A percentile compares a stretch with the other conserved stretches of the same genome.
Conservation (phyloP, 2,113 vertebrate species). For the Sturnira hondurensis region DNA sequence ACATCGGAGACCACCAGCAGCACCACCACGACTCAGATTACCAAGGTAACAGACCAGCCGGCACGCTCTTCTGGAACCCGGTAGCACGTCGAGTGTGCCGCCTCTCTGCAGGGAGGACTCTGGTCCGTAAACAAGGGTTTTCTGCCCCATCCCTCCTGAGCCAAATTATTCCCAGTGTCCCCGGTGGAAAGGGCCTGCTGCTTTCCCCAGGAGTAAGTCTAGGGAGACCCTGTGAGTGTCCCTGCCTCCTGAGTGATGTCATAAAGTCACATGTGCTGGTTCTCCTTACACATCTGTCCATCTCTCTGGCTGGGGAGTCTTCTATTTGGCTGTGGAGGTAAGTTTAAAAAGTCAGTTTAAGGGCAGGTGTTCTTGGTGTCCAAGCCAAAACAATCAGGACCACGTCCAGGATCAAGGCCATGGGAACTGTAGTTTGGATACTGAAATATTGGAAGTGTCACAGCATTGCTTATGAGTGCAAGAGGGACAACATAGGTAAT, state of each 20-base stretch:
- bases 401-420: neutral
- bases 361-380: neutral
- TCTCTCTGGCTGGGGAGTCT: neutral
- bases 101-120: neutral
- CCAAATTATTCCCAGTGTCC: neutral
- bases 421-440: neutral
- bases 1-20: slow-evolving; percentile 97
- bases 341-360: neutral
- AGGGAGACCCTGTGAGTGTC: neutral
- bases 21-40: slow-evolving; percentile 99
- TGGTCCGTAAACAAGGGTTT: neutral
- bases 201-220: neutral
- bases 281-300: neutral
- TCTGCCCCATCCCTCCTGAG: neutral
- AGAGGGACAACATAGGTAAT: neutral
- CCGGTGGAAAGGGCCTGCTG: neutral
- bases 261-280: neutral
- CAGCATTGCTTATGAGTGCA: neutral
- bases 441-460: neutral
- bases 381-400: slow-evolving; percentile 7
- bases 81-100: neutral
- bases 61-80: neutral
- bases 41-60: slow-evolving; percentile 87
- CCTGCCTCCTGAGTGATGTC: neutral
- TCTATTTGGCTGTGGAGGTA: neutral